These are phyloP conservation scores for Bradysia coprophila DNA, from an alignment of 1,140 invertebrate genomes.

Conservation along the genomic window DNA sequence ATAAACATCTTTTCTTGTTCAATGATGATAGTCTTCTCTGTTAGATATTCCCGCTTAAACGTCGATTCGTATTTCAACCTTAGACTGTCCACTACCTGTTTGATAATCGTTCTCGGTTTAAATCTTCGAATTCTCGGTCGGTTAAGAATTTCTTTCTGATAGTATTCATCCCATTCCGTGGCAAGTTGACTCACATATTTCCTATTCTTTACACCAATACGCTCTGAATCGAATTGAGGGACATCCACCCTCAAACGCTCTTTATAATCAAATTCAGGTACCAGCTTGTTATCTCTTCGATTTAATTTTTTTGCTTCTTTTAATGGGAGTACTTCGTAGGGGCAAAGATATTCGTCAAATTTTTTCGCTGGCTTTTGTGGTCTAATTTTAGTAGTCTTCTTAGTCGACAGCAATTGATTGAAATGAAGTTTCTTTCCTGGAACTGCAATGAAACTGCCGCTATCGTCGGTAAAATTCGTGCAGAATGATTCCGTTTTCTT, in stretches of 20 bases:
- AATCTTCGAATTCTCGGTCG: constrained; percentile 14
- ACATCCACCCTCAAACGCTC: constrained; percentile 12
- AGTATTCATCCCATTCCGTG: constrained; percentile 21
- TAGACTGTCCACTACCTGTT: constrained; percentile 15
- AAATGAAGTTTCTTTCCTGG: too few relatives aligned
- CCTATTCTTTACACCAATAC: neutral
- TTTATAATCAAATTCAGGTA: constrained; percentile 13
- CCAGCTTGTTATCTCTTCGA: too few relatives aligned
- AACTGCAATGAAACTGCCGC: constrained; percentile 13
- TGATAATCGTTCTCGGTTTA: constrained; percentile 14
- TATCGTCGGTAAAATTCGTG: constrained; percentile 18
- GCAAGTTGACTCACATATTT: constrained; percentile 13
- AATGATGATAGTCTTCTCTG: constrained; percentile 10
- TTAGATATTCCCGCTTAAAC: neutral
- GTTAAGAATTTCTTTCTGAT: constrained; percentile 16
- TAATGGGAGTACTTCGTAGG: too few relatives aligned
- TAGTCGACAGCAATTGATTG: too few relatives aligned
- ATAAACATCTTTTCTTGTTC: constrained; percentile 10
- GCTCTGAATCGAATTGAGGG: neutral
- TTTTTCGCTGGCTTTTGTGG: too few relatives aligned
- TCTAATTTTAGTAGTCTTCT: too few relatives aligned
- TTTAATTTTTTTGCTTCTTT: too few relatives aligned
- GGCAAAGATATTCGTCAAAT: too few relatives aligned
- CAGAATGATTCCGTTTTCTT: too few relatives aligned
- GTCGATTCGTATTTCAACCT: constrained; percentile 17